A percentile compares a stretch with the other conserved stretches of the same genome.
These are phyloP conservation scores for Aphaenogaster floridana DNA, from an alignment of 1,140 invertebrate genomes.

Conservation along the genomic window DNA sequence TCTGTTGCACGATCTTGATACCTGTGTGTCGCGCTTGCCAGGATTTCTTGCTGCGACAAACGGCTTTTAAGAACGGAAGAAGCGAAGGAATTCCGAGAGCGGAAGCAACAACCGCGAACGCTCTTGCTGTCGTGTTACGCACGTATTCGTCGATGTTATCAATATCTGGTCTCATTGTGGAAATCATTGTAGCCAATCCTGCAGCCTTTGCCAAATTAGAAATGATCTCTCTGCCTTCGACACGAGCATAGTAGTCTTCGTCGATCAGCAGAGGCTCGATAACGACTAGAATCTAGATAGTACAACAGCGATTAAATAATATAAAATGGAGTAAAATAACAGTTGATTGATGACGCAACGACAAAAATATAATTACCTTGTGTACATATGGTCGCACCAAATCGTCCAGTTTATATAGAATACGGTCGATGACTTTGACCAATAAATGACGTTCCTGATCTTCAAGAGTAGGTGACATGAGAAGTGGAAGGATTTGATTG, in stretches of 20 bases:
- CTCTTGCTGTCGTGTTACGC: conserved; percentile 99
- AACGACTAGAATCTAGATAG: conserved; percentile 95
- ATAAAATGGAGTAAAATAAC: conserved; percentile 37
- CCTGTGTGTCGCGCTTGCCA: conserved; percentile 99
- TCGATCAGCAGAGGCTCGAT: conserved; percentile 99
- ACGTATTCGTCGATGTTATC: conserved; percentile 99
- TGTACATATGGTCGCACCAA: conserved; percentile 99
- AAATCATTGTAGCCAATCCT: conserved; percentile 99
- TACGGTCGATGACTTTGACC: conserved; percentile 99
- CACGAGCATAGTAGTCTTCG: conserved; percentile 99
- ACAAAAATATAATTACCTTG: conserved; percentile 89
- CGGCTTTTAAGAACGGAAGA: conserved; percentile 99
- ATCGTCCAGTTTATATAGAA: conserved; percentile 99
- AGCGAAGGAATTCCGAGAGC: conserved; percentile 99
- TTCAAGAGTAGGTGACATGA: conserved; percentile 99
- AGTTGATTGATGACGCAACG: background rate
- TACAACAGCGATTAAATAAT: background rate
- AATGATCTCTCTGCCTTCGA: conserved; percentile 99
- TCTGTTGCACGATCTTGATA: conserved; percentile 99
- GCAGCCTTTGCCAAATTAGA: conserved; percentile 99
- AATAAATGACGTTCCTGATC: conserved; percentile 99
- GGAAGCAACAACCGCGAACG: conserved; percentile 99
- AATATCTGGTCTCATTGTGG: conserved; percentile 99
- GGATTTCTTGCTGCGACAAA: conserved; percentile 99
- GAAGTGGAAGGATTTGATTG: conserved; percentile 98